A percentile compares a stretch with the other conserved stretches of the same genome.
phyloP scores from a whole-genome alignment of 1,140 invertebrate genomes.

The Pachyrhynchus sulphureomaculatus region DNA sequence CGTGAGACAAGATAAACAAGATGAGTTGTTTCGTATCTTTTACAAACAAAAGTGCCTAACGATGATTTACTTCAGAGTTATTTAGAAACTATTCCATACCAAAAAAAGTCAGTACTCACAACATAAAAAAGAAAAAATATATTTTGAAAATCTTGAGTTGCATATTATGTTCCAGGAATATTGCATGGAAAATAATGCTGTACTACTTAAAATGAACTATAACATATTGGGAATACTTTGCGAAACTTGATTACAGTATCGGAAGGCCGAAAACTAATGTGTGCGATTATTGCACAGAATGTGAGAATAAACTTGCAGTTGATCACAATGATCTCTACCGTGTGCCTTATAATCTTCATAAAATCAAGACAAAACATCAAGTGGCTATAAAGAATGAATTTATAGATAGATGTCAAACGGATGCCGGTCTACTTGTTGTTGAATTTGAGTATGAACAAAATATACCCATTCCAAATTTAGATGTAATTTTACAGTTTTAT shows the following conservation, averaged over 20 bases:
- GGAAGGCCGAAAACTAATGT: not conserved
- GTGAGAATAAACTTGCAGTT: not conserved
- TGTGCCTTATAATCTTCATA: too few species aligned
- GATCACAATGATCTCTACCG: not conserved
- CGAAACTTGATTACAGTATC: not conserved
- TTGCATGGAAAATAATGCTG: not conserved
- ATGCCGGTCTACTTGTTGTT: not conserved
- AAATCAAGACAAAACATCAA: not conserved
- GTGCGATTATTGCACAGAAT: not conserved
- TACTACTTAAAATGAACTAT: not conserved
- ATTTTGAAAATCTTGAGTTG: too few species aligned
- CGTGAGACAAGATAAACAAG: too few species aligned
- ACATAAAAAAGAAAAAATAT: too few species aligned
- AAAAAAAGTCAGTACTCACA: too few species aligned
- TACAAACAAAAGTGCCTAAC: too few species aligned
- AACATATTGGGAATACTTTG: not conserved
- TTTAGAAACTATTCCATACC: too few species aligned
- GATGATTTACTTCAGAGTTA: too few species aligned
- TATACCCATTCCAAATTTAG: not conserved
- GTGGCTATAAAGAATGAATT: not conserved
- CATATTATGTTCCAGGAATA: not conserved
- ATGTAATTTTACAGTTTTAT: not conserved
- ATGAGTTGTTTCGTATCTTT: too few species aligned
- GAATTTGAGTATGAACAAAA: not conserved
- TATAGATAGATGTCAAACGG: not conserved